Percentiles rank a stretch among this genome's conserved stretches.
Conservation (phyloP, 2,888 invertebrate species). For the Polydrusus cervinus region DNA sequence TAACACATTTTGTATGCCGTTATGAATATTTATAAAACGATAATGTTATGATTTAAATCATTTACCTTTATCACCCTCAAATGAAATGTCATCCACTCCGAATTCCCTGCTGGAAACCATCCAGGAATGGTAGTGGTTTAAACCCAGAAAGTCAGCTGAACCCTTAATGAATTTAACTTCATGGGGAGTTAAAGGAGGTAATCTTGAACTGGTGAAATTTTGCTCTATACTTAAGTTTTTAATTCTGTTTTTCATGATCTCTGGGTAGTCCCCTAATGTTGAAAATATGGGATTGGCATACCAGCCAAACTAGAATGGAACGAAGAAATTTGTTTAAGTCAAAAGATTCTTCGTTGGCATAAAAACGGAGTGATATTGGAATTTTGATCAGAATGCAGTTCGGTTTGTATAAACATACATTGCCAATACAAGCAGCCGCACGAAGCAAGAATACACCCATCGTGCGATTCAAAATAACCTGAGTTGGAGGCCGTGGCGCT, state of each 20-base stretch:
- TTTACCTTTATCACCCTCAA: conserved; percentile 62
- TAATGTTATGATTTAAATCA: background rate
- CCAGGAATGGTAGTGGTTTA: conserved; percentile 78
- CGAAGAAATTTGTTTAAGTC: background rate
- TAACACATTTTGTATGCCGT: too few relatives aligned
- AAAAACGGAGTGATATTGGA: too few relatives aligned
- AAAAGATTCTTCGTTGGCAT: too few relatives aligned
- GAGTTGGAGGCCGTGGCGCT: too few relatives aligned
- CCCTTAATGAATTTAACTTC: conserved; percentile 72
- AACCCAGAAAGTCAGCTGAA: conserved; percentile 78
- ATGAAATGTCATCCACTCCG: conserved; percentile 64
- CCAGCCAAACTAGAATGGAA: conserved; percentile 70
- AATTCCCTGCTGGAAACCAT: conserved; percentile 67
- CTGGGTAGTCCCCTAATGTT: conserved; percentile 72
- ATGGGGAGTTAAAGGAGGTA: conserved; percentile 70
- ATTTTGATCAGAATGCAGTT: too few relatives aligned
- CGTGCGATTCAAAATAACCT: too few relatives aligned
- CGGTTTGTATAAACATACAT: too few relatives aligned
- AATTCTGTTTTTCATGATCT: conserved; percentile 71
- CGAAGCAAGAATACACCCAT: too few relatives aligned
- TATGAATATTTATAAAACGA: too few relatives aligned
- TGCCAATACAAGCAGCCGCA: too few relatives aligned
- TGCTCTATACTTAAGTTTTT: conserved; percentile 69
- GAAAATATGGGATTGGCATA: conserved; percentile 72
- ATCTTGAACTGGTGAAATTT: conserved; percentile 69